Conservation (phyloP, 2,797 vertebrate species). For the Clarias pachynema region DNA sequence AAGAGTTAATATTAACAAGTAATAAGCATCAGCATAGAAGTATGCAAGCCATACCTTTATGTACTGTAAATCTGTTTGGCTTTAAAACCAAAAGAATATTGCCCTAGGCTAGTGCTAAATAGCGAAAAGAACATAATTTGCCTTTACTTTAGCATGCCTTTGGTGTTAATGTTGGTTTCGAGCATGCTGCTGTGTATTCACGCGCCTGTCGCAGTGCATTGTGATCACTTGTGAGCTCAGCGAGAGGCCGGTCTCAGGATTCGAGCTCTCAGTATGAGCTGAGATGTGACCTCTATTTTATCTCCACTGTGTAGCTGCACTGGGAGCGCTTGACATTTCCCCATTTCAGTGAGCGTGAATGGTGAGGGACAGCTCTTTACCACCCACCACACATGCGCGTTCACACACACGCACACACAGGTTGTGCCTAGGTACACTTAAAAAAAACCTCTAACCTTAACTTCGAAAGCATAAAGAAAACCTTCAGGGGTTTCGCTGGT, state of each 20-base stretch:
- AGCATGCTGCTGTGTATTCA: conserved; percentile 22
- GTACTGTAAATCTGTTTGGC: neutral
- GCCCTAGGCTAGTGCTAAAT: neutral
- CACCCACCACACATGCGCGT: conserved; percentile 1
- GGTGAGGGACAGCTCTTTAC: conserved; percentile 18
- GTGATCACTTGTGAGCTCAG: conserved; percentile 6
- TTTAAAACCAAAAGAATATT: neutral
- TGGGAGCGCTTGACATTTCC: conserved; percentile 45
- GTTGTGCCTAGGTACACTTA: neutral
- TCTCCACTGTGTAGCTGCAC: conserved; percentile 36
- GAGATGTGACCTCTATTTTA: conserved; percentile 43
- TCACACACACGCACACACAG: conserved; percentile 1
- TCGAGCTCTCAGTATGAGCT: conserved; percentile 27
- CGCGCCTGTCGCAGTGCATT: conserved; percentile 5
- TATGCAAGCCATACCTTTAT: too few relatives aligned
- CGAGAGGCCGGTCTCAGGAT: conserved; percentile 8
- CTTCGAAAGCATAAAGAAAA: neutral
- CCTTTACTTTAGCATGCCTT: neutral
- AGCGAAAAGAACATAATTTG: neutral
- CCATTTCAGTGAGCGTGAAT: conserved; percentile 26
- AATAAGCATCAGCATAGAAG: neutral
- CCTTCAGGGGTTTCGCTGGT: too few relatives aligned
- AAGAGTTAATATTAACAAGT: neutral
- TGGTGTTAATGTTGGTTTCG: neutral
- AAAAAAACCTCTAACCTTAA: neutral